These are phyloP conservation scores for Calephelis nemesis DNA, from an alignment of 1,140 invertebrate genomes.

Conservation along the genomic window DNA sequence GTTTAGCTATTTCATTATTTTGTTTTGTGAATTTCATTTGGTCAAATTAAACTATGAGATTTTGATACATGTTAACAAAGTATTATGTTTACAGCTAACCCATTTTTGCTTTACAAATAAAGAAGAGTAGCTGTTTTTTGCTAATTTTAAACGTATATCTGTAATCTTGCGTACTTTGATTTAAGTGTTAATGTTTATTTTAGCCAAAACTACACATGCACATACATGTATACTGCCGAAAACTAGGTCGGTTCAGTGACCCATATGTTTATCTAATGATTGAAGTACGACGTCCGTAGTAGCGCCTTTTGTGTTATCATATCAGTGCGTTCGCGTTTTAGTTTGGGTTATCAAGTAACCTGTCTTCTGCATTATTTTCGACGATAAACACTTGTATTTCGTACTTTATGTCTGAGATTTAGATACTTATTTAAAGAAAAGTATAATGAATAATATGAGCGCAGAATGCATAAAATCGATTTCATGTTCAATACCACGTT, in stretches of 20 bases:
- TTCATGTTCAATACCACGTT: too few relatives aligned
- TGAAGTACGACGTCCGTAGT: conserved; percentile 51
- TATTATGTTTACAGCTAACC: too few relatives aligned
- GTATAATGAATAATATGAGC: background rate
- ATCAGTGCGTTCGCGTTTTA: conserved; percentile 66
- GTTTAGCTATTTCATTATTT: too few relatives aligned
- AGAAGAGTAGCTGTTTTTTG: too few relatives aligned
- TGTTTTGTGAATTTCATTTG: too few relatives aligned
- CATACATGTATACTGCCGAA: conserved; percentile 43
- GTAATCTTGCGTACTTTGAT: conserved; percentile 14
- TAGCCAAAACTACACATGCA: conserved; percentile 49
- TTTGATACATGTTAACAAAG: too few relatives aligned
- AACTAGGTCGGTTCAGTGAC: conserved; percentile 77
- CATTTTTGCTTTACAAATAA: too few relatives aligned
- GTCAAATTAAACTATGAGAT: too few relatives aligned
- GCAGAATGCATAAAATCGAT: too few relatives aligned
- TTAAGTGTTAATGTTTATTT: conserved; percentile 45
- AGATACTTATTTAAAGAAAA: background rate
- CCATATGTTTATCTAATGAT: conserved; percentile 78
- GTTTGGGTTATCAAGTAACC: conserved; percentile 72
- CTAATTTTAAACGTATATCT: background rate
- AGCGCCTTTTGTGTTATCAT: conserved; percentile 56
- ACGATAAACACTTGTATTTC: conserved; percentile 37
- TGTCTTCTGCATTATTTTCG: conserved; percentile 62
- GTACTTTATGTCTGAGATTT: conserved; percentile 14